Percentiles rank a stretch among this genome's conserved stretches.
These are phyloP conservation scores for Criorhina ranunculi DNA, from an alignment of 2,888 invertebrate species.

Conservation along the genomic window DNA sequence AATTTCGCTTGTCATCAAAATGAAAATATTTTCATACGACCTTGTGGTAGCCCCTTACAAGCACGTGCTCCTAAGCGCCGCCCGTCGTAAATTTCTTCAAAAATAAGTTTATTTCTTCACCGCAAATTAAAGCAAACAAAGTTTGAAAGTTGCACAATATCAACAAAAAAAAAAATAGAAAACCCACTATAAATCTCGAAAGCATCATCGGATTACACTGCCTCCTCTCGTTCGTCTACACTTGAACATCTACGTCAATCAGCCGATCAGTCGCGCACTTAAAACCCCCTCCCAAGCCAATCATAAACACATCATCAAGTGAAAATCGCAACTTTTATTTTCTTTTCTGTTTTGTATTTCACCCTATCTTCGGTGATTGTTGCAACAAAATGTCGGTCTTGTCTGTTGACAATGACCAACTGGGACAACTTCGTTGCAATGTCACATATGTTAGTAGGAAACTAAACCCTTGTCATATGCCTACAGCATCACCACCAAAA, in stretches of 20 bases:
- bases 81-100: slow-evolving; percentile 5
- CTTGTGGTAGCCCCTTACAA: neutral
- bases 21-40: neutral
- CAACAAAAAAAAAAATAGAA: neutral
- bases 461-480: neutral
- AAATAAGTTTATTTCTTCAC: slow-evolving; percentile 5
- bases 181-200: neutral
- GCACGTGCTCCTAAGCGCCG: slow-evolving; percentile 12
- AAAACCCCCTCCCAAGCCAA: neutral
- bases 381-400: too few relatives aligned
- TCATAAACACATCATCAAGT: neutral
- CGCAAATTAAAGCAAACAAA: slow-evolving; percentile 10
- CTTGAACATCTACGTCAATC: slow-evolving; percentile 21
- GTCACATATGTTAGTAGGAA: slow-evolving; percentile 21
- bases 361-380: slow-evolving; percentile 35
- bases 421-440: slow-evolving; percentile 17
- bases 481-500: slow-evolving; percentile 5
- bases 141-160: neutral
- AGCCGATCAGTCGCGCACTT: neutral
- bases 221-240: slow-evolving; percentile 13
- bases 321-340: neutral
- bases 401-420: slow-evolving; percentile 67
- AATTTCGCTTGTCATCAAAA: neutral
- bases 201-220: slow-evolving; percentile 2
- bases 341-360: neutral